These are phyloP conservation scores for Drosophila chauvacae DNA, from an alignment of 1,140 invertebrate genomes.

Conservation along the genomic window DNA sequence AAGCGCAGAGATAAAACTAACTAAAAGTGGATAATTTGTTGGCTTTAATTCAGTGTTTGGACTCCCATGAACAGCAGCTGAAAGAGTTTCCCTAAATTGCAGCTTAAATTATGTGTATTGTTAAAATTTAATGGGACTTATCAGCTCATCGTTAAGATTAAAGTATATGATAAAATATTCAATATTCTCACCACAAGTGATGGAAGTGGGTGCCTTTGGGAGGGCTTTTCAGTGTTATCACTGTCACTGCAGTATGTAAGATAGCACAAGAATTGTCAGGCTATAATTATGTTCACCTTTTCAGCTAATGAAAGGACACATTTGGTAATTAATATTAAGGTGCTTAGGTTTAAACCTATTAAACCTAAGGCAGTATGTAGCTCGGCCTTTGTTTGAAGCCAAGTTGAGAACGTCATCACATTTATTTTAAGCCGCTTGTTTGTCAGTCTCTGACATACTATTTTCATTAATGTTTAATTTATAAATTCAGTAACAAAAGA, in stretches of 20 bases:
- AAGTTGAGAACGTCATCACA: neutral
- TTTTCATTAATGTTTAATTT: neutral
- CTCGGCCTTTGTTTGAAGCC: neutral
- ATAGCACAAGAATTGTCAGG: neutral
- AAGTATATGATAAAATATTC: neutral
- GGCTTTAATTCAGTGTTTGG: conserved; percentile 33
- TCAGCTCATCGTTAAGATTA: neutral
- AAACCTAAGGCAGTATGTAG: neutral
- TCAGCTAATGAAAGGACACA: neutral
- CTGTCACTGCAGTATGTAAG: neutral
- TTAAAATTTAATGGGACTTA: neutral
- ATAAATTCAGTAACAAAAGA: neutral
- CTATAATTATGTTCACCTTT: neutral
- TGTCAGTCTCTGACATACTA: neutral
- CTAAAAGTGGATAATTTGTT: conserved; percentile 48
- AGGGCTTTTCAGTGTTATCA: neutral
- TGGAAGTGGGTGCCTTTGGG: neutral
- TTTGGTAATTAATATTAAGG: neutral
- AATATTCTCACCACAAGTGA: neutral
- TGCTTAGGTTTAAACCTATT: neutral
- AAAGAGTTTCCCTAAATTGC: neutral
- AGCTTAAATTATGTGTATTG: neutral
- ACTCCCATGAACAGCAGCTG: conserved; percentile 18
- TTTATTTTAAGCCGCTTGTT: neutral
- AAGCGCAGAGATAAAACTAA: conserved; percentile 49